Conservation (phyloP, 2,888 invertebrate species). For the Dorcus parallelipipedus region DNA sequence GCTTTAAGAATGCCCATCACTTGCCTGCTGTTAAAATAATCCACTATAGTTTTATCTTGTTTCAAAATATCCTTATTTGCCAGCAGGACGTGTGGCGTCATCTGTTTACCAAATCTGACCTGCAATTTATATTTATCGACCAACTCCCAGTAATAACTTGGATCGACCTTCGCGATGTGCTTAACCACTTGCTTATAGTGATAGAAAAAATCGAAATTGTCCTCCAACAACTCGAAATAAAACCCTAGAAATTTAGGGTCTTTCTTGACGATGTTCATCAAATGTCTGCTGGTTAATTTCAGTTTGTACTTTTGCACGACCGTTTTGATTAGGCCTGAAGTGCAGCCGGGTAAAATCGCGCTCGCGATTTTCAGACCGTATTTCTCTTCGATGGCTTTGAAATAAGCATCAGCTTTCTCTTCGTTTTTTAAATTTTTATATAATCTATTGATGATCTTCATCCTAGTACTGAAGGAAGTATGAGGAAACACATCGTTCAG, state of each 20-base stretch:
- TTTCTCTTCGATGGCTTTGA: slow-evolving; percentile 9
- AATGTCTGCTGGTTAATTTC: slow-evolving; percentile 6
- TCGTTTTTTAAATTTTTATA: slow-evolving; percentile 10
- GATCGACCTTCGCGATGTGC: slow-evolving; percentile 5
- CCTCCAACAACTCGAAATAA: slow-evolving; percentile 14
- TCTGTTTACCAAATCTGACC: slow-evolving; percentile 7
- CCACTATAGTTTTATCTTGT: neutral
- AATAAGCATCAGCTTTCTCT: slow-evolving; percentile 12
- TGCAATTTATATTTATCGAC: slow-evolving; percentile 6
- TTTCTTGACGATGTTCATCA: slow-evolving; percentile 17
- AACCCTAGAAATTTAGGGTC: slow-evolving; percentile 13
- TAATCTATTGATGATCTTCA: slow-evolving; percentile 14
- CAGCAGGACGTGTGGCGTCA: slow-evolving; percentile 7
- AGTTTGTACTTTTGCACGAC: slow-evolving; percentile 7
- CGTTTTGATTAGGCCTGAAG: slow-evolving; percentile 9
- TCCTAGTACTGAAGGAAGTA: slow-evolving; percentile 15
- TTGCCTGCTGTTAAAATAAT: slow-evolving; percentile 1
- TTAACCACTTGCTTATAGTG: slow-evolving; percentile 2
- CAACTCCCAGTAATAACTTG: slow-evolving; percentile 5
- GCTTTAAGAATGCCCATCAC: neutral
- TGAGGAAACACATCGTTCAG: slow-evolving; percentile 16
- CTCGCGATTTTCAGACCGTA: slow-evolving; percentile 19
- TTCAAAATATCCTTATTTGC: neutral
- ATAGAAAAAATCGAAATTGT: neutral
- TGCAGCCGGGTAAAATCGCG: slow-evolving; percentile 15